Evolutionary conservation across 2,888 invertebrate genomes (phyloP), one percentile per base, ranked within the genome.

Genomic region (Tuberolachnus salignus): DNA sequence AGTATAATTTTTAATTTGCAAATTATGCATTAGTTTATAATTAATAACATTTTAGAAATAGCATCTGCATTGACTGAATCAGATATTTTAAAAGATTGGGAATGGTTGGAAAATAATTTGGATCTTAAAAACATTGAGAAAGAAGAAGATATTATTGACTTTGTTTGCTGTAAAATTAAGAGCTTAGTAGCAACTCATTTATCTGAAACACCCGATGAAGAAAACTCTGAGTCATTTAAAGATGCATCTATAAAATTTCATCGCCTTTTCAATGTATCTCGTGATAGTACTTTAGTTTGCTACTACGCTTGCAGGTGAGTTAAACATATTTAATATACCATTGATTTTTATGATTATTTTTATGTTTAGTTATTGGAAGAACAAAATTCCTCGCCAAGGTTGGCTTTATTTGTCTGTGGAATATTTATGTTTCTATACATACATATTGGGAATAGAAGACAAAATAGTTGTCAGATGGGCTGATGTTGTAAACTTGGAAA

Each of bases 341-440:
- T 23, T 0, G 34, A 19, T 80, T 80, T 80, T 73, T 80, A 64
- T n/a, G n/a, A n/a, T 80, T 71, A 71, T 59, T 57, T 34, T 34
- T 21, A 53, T 34, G 81, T 74, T 64, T 85, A 97, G 97, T 85
- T 97, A 94, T 85, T 94, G 95, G 92, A 96, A 95, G 86, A 92
- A 94, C 51, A 92, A 92, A 85, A 88, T 98, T 83, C 81, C 81
- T 1, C 75, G 53, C 0, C 80, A 61, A 71, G 81, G 81, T 21
- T 81, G 81, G 71, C 69, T 98, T 85, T 99, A 98, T 85, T 89
- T 98, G n/a, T 97, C 97, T 23, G 92, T 98, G 51, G 95, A 97
- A 85, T 95, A 96, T 86, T 89, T 98, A 85, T 97, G 97, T 85
- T 99, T 98, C 87, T 94, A 98, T 86, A 94, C 98, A 0, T 96